Conservation (phyloP, 2,888 invertebrate species). For the Synanthedon tipuliformis region DNA sequence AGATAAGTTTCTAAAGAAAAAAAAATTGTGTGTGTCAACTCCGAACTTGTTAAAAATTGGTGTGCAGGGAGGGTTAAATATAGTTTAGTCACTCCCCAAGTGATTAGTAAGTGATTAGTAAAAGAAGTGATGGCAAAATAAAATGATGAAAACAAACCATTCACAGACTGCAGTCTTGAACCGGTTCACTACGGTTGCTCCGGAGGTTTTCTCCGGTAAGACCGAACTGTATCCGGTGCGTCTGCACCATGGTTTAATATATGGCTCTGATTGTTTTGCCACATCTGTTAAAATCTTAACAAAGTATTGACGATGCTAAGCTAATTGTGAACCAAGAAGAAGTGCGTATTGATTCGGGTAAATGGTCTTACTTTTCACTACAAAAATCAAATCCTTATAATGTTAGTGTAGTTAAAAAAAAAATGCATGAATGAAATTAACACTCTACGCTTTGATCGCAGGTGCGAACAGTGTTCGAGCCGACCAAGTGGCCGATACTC, state of each 20-base stretch:
- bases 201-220: conserved; percentile 57
- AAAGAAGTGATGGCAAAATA: conserved; percentile 7
- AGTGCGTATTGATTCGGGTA: too few species aligned
- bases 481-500: conserved; percentile 89
- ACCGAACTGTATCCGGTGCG: conserved; percentile 26
- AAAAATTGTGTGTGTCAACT: too few species aligned
- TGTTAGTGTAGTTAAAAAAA: not conserved
- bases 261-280: conserved; percentile 62
- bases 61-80: too few species aligned
- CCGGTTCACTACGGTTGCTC: conserved; percentile 26
- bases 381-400: too few species aligned
- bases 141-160: conserved; percentile 71
- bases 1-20: too few species aligned
- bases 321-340: too few species aligned
- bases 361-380: too few species aligned
- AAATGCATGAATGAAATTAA: not conserved
- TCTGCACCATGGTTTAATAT: conserved; percentile 61
- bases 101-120: too few species aligned
- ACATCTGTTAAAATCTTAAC: conserved; percentile 1
- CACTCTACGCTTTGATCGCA: conserved; percentile 23
- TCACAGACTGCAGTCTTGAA: conserved; percentile 63
- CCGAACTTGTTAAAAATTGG: too few species aligned
- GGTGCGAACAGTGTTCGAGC: conserved; percentile 86
- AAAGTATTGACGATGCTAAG: too few species aligned
- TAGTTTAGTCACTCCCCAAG: too few species aligned